Percentiles rank a stretch among this genome's conserved stretches.
Conservation (phyloP, 2,888 invertebrate genomes). For the Bugulina stolonifera region DNA sequence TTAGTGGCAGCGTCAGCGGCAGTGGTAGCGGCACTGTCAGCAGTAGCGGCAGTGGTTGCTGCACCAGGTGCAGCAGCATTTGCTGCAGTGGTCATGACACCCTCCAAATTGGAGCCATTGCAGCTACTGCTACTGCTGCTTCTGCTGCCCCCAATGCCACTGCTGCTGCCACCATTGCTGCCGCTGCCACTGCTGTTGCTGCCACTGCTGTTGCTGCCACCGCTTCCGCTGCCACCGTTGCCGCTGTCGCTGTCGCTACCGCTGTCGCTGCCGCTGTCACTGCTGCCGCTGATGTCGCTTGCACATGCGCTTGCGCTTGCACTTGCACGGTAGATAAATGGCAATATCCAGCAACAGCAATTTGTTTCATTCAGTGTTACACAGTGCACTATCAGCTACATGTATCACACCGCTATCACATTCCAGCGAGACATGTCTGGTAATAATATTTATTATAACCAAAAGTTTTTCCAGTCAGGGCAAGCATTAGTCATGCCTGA, state of each 20-base stretch:
- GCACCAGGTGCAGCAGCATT: neutral
- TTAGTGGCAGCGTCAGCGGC: conserved; percentile 4
- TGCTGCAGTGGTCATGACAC: too few relatives aligned
- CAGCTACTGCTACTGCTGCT: conserved; percentile 1
- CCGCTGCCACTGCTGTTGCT: neutral
- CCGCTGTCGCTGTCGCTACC: neutral
- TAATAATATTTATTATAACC: too few relatives aligned
- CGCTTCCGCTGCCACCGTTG: conserved; percentile 8
- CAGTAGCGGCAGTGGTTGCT: neutral
- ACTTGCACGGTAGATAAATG: too few relatives aligned
- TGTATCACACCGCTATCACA: too few relatives aligned
- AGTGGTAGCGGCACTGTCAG: conserved; percentile 1
- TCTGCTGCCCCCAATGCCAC: conserved; percentile 1
- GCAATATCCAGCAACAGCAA: too few relatives aligned
- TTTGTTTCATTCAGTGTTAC: too few relatives aligned
- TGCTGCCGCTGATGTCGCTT: neutral
- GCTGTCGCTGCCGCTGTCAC: conserved; percentile 6
- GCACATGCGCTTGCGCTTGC: neutral
- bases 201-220: neutral
- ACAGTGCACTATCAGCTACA: too few relatives aligned
- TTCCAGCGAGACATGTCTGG: too few relatives aligned
- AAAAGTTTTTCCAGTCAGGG: too few relatives aligned
- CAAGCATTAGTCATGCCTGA: too few relatives aligned
- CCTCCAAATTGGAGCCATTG: too few relatives aligned
- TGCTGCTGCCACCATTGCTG: conserved; percentile 4